phyloP scores from a whole-genome alignment of 2,113 vertebrate genomes.

The Astur gentilis region DNA sequence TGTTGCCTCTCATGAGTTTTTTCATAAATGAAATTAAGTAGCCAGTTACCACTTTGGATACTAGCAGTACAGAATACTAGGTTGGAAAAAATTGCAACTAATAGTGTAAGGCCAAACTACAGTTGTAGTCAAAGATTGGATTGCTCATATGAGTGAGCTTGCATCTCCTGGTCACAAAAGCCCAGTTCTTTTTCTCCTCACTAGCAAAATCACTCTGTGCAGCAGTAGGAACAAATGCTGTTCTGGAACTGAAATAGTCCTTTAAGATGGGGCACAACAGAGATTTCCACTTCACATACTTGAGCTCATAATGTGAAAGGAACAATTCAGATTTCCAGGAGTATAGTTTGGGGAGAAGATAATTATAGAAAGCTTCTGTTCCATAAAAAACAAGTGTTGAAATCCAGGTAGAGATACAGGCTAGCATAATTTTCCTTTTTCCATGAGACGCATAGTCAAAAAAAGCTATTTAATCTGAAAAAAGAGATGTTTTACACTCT shows the following conservation, averaged over 20 bases:
- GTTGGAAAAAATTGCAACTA: neutral
- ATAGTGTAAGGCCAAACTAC: neutral
- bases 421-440: neutral
- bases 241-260: neutral
- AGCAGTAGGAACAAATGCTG: neutral
- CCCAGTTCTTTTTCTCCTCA: neutral
- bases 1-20: neutral
- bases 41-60: neutral
- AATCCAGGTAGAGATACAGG: neutral
- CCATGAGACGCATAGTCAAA: neutral
- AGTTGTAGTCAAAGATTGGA: neutral
- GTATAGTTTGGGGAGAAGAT: neutral
- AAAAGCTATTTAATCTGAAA: neutral
- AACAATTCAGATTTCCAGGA: neutral
- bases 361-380: neutral
- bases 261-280: neutral
- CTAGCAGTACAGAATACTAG: neutral
- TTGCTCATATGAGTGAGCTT: neutral
- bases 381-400: neutral
- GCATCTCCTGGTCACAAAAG: neutral
- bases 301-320: neutral
- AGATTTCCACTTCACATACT: neutral
- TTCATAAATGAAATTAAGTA: neutral
- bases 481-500: neutral
- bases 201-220: neutral